Evolutionary conservation across 2,113 vertebrate genomes (phyloP).

Genomic region (Ictalurus furcatus): DNA sequence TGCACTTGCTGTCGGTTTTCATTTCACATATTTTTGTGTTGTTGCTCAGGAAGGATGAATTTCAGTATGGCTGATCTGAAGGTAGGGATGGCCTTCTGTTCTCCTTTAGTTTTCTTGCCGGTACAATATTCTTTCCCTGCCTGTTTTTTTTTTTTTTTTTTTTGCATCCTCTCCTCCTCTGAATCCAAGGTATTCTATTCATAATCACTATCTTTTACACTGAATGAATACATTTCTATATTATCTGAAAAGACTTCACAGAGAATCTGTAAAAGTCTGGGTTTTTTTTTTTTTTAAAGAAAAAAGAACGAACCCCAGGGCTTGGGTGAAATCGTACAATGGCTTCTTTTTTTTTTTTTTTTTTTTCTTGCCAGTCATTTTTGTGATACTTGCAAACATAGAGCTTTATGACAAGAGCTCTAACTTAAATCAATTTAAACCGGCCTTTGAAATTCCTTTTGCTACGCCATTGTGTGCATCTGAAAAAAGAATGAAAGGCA

Average conservation of each 20-base stretch:
- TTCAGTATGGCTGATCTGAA: slow-evolving; percentile 66
- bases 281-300: slow-evolving; percentile 55
- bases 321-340: slow-evolving; percentile 72
- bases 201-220: slow-evolving; percentile 68
- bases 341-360: slow-evolving; percentile 67
- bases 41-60: slow-evolving; percentile 59
- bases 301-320: slow-evolving; percentile 60
- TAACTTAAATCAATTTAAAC: slow-evolving; percentile 80
- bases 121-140: slow-evolving; percentile 63
- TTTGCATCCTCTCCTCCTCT: slow-evolving; percentile 67
- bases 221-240: slow-evolving; percentile 60
- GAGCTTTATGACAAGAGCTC: slow-evolving; percentile 73
- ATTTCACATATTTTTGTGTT: slow-evolving; percentile 51
- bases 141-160: slow-evolving; percentile 55
- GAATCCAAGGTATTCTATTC: slow-evolving; percentile 73
- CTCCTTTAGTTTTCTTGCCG: slow-evolving; percentile 69
- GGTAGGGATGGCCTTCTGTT: slow-evolving; percentile 52
- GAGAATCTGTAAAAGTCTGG: slow-evolving; percentile 68
- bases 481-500: slow-evolving; percentile 73
- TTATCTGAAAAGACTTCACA: slow-evolving; percentile 71
- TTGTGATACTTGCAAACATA: slow-evolving; percentile 76
- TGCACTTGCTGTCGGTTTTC: neutral
- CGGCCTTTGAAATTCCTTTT: slow-evolving; percentile 77
- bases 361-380: slow-evolving; percentile 65
- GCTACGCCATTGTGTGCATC: slow-evolving; percentile 73